phyloP scores from a whole-genome alignment of 2,113 vertebrate species.

The Microcebus lehilahytsara region DNA sequence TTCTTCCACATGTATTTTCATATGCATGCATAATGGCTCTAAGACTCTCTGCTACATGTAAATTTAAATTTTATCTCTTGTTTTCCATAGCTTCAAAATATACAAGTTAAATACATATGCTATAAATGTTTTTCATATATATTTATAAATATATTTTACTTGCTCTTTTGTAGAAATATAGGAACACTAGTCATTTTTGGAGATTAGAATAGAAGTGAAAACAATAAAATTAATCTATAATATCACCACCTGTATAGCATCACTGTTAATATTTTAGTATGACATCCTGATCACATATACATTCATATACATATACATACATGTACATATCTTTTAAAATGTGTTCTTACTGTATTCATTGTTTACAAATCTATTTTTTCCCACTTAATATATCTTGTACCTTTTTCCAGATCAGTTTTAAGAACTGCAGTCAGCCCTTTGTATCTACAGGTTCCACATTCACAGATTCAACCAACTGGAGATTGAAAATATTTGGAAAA shows the following conservation, averaged over 20 bases:
- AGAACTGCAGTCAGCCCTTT: not conserved
- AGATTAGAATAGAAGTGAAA: not conserved
- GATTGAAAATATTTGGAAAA: not conserved
- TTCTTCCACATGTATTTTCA: not conserved
- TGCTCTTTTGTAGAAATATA: not conserved
- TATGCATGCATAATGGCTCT: not conserved
- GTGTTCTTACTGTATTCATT: not conserved
- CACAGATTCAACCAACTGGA: not conserved
- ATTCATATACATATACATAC: not conserved
- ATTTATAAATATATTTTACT: not conserved
- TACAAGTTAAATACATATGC: not conserved
- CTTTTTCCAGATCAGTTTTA: slow-evolving; percentile 39
- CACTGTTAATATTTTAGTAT: not conserved
- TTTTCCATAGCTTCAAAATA: not conserved
- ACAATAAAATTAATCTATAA: not conserved
- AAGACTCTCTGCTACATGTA: not conserved
- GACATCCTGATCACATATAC: not conserved
- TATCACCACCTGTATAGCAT: not conserved
- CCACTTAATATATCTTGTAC: not conserved
- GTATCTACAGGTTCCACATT: not conserved
- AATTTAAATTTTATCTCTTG: slow-evolving; percentile 1
- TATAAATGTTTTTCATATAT: not conserved
- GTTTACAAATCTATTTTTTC: not conserved
- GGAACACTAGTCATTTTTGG: not conserved
- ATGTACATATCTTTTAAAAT: not conserved